Conservation (phyloP, 2,888 invertebrate genomes). For the Lithodes maja region DNA sequence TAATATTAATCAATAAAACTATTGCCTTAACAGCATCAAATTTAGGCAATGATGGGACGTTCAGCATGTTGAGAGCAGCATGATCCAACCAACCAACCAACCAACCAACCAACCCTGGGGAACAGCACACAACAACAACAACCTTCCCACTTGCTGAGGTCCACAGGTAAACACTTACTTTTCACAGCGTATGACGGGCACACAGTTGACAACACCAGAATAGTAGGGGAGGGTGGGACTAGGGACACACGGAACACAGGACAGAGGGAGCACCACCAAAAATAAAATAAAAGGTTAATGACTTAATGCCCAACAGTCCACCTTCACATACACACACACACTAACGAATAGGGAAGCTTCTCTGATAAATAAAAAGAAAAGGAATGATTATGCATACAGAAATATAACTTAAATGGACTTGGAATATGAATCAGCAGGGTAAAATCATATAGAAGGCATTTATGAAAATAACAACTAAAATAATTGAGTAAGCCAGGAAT, state of each 20-base stretch:
- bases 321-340: constrained; percentile 12
- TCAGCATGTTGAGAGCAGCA: too few relatives aligned
- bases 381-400: neutral
- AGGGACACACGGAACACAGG: constrained; percentile 54
- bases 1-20: too few relatives aligned
- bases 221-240: constrained; percentile 60
- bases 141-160: neutral
- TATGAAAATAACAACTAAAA: neutral
- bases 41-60: too few relatives aligned
- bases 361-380: constrained; percentile 22
- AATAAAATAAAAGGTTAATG: constrained; percentile 58
- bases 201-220: constrained; percentile 65
- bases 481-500: too few relatives aligned
- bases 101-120: neutral
- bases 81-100: neutral
- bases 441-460: constrained; percentile 6
- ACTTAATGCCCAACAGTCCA: constrained; percentile 33
- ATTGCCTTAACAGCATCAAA: too few relatives aligned
- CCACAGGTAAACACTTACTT: constrained; percentile 51
- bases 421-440: constrained; percentile 32
- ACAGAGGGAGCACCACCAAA: constrained; percentile 44
- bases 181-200: constrained; percentile 61
- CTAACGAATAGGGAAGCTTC: constrained; percentile 20
- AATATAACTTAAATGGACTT: neutral
- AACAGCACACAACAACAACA: neutral